Evolutionary conservation across 2,888 invertebrate genomes (phyloP).

Genomic region (Noctua fimbriata): DNA sequence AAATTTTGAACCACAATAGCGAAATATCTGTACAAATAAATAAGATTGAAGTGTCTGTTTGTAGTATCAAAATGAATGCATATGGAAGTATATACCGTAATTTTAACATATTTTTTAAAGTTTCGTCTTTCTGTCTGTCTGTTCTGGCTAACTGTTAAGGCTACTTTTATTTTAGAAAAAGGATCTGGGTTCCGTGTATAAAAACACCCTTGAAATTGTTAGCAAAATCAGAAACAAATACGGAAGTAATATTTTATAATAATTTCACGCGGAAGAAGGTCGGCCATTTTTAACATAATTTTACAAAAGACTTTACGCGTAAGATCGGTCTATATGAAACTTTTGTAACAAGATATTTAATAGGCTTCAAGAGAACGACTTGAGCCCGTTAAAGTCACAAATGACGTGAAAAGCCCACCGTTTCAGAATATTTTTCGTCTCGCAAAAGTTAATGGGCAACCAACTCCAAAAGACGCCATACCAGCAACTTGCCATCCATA

Average conservation of each 20-base stretch:
- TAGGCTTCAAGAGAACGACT: conserved; percentile 14
- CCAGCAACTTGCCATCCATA: conserved; percentile 50
- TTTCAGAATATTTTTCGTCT: conserved; percentile 42
- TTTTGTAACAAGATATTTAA: conserved; percentile 11
- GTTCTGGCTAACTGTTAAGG: no score
- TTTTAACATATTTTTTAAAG: no score
- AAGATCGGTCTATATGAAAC: not conserved
- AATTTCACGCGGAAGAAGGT: no score
- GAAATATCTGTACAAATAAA: not conserved
- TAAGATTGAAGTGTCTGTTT: no score
- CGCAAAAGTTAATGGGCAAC: conserved; percentile 44
- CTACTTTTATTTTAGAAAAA: no score
- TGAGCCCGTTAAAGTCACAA: conserved; percentile 26
- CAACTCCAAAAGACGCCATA: conserved; percentile 30
- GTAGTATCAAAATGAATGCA: no score
- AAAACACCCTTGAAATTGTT: no score
- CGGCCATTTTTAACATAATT: not conserved
- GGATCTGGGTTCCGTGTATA: no score
- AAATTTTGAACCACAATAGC: not conserved
- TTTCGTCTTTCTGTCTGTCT: no score
- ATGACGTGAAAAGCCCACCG: conserved; percentile 45
- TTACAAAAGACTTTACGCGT: not conserved
- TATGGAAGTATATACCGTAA: no score
- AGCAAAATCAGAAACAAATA: no score
- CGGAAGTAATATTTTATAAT: no score